Evolutionary conservation across 1,140 invertebrate species (phyloP).

Genomic region (Atta cephalotes): DNA sequence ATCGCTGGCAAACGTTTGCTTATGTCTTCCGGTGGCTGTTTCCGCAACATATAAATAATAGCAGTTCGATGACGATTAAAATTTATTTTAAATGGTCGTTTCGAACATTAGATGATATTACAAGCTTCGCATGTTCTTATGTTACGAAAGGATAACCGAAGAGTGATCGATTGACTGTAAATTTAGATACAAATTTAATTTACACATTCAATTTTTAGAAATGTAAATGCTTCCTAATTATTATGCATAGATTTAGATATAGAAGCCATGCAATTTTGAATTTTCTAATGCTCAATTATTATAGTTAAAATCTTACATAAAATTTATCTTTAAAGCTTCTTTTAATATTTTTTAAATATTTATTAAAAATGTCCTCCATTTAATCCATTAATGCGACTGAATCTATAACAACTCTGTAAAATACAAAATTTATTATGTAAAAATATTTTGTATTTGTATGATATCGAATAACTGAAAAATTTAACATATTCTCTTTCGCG

Average conservation of each 20-base stretch:
- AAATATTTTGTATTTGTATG: not conserved
- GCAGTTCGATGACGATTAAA: not conserved
- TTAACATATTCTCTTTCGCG: not conserved
- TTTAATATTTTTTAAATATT: not conserved
- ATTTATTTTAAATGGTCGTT: not conserved
- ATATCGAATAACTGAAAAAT: not conserved
- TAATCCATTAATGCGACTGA: not conserved
- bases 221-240: slow-evolving; percentile 1
- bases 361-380: not conserved
- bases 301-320: not conserved
- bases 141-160: not conserved
- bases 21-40: slow-evolving; percentile 1
- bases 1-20: slow-evolving; percentile 8
- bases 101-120: slow-evolving; percentile 23
- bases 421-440: not conserved
- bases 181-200: not conserved
- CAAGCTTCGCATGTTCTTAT: not conserved
- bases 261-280: slow-evolving; percentile 3
- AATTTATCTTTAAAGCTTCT: not conserved
- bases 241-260: not conserved
- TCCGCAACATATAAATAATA: slow-evolving; percentile 38
- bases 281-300: not conserved
- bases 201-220: not conserved
- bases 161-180: not conserved
- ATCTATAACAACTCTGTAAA: not conserved